Base-by-base conservation (phyloP, 1,140 invertebrate species). In the Meloidogyne exigua region DNA sequence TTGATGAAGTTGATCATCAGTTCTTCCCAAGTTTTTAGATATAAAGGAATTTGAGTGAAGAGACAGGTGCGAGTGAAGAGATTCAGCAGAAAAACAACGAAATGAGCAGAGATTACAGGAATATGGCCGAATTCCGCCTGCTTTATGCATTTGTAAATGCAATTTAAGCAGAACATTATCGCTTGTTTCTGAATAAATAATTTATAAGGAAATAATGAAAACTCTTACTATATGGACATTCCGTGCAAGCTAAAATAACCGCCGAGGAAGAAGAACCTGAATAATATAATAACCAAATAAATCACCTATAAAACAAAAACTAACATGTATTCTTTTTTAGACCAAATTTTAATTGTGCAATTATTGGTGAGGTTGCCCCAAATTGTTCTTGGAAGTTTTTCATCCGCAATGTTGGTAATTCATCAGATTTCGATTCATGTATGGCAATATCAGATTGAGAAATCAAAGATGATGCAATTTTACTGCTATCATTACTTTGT, bases 71-170 rank as follows among this genome's bases (percentile, higher is more conserved):
- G 44, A 28, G 64, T 78, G 76, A 49, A 78, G 57, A n/a, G 77
- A 68, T 44, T 77, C 73, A 68, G 76, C 74, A 57, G 62, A 65
- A 25, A 76, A 76, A 62, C 76, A 78, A 13, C 67, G 63, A 42
- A 76, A 78, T 9, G 75, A 25, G 72, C 76, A 78, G 32, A 78
- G 57, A 28, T 72, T 73, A 49, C 76, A 78, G 11, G 32, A 28
- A 68, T 77, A 78, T 49, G 76, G 76, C 32, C 76, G 49, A 15
- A 49, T 68, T 9, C 26, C 72, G 11, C 57, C 11, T 57, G 42
- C 25, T 49, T 62, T 68, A 65, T 78, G 76, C 76, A 78, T 78
- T 21, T 78, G 75, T 21, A 21, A 15, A 32, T 78, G 76, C 25
- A 78, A 63, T 49, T 75, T 76, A 23, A 68, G 23, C 36, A 78